These are phyloP conservation scores for Trochalopteron elliotii DNA, from an alignment of 2,113 vertebrate genomes.

Conservation along the genomic window DNA sequence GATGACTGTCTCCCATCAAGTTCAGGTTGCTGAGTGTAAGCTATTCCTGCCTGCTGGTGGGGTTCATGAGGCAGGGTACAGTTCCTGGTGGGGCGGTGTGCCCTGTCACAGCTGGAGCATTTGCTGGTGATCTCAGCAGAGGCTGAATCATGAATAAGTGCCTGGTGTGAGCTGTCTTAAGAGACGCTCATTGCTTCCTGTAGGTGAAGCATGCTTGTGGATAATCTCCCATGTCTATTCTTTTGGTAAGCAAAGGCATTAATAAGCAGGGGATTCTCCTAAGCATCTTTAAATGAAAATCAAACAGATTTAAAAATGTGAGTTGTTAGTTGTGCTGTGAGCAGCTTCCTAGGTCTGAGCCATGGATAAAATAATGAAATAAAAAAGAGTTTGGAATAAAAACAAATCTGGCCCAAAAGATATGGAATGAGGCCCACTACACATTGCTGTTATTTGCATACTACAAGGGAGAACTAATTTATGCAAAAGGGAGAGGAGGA, in stretches of 20 bases:
- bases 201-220: neutral
- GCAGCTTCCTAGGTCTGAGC: neutral
- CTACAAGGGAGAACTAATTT: conserved; percentile 16
- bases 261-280: neutral
- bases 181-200: neutral
- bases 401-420: neutral
- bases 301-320: neutral
- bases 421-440: neutral
- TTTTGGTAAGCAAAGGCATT: neutral
- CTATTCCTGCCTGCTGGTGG: neutral
- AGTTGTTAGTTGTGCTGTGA: neutral
- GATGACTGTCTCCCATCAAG: neutral
- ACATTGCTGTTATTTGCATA: conserved; percentile 22
- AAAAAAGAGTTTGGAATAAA: neutral
- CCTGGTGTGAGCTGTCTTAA: neutral
- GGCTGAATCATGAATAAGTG: neutral
- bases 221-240: neutral
- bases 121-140: neutral
- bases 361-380: neutral
- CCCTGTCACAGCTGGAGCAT: neutral
- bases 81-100: neutral
- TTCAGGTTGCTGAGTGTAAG: neutral
- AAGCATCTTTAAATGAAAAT: neutral
- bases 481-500: neutral
- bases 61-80: neutral